Base-by-base conservation (phyloP, 2,888 invertebrate genomes). In the Dolichopus griseipennis region DNA sequence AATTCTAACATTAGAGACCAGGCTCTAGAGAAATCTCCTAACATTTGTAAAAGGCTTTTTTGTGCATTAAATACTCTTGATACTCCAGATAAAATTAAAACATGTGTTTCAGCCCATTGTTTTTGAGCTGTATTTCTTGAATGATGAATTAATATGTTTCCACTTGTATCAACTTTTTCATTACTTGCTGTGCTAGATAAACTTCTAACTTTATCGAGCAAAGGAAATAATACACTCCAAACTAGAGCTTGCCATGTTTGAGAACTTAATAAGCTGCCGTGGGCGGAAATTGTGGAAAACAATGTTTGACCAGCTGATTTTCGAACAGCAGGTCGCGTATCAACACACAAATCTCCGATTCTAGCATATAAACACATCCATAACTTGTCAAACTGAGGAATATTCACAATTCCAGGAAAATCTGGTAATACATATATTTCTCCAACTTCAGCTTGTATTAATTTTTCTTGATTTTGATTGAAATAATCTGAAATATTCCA, bases 401-500 rank as follows among this genome's bases (percentile, higher is more conserved):
- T 88, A 74, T 92, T 90, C 5, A 90, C 86, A 66, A 90, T 91
- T 72, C 90, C 90, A 20, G 93, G 92, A 79, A 92, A 90, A 77
- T 92, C 92, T 1, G 92, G 93, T 73, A 91, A 87, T 43, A 91
- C 88, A n/a, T 88, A 85, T 10, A 85, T 83, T 76, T 93, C 92
- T 74, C 87, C 88, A 41, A 88, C 86, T 70, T 93, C 83, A 22
- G 90, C 89, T 68, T 86, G 86, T 75, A 88, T 88, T 65, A 94
- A 81, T 81, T 91, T 91, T 73, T 93, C 92, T 76, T 94, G 91
- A 80, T 96, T 96, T 86, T 97, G 96, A 83, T 92, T 95, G 76
- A 97, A 90, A 79, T 95, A 97, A 83, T 98, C 98, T 0, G 97
- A 95, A 76, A 98, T 96, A 80, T 97, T 98, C 98, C 97, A 98